Base-by-base conservation (phyloP, 2,113 vertebrate species). In the Semnornis frantzii region DNA sequence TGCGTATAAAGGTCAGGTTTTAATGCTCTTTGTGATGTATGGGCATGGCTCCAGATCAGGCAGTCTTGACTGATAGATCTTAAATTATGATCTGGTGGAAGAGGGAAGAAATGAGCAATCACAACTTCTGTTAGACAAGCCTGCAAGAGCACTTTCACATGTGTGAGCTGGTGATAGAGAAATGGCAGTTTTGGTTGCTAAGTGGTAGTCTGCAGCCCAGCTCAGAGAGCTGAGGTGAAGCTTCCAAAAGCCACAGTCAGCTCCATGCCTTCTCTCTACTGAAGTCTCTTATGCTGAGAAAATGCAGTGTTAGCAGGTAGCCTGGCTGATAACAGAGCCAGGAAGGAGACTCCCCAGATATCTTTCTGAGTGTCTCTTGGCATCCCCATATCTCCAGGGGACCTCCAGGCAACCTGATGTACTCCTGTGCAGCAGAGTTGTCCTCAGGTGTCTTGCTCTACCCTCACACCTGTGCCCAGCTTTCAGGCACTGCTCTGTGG, bases 21-120 rank as follows among this genome's bases (percentile, higher is more conserved):
- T 97, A 97, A 97, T 97, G 94, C 87, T 96, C 94, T 86, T 42
- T 82, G 82, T 98, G 96, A 98, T 98, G 96, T 97, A 98, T 95
- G 95, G 75, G 94, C 88, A 65, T 95, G 94, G 90, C 90, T 97
- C 85, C 87, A 94, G 94, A 97, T 96, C 92, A 96, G 95, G 93
- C 93, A 93, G 91, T 93, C 93, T 75, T 97, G 97, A 98, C 90
- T 95, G 97, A 97, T 76, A 95, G 95, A 92, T 96, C 97, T 95
- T 98, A 97, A 97, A 97, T 97, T 94, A 95, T 95, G 95, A 96
- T 93, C 92, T 96, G 78, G 72, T 78, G 89, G 66, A 96, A 93
- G 82, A 93, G 28, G 46, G 91, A 87, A 95, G 92, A 94, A 96
- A 96, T 86, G 79, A 97, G 95, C 97, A 98, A 96, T 96, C 95